Conservation (phyloP, 2,797 vertebrate species). For the Leptoclinus maculatus region DNA sequence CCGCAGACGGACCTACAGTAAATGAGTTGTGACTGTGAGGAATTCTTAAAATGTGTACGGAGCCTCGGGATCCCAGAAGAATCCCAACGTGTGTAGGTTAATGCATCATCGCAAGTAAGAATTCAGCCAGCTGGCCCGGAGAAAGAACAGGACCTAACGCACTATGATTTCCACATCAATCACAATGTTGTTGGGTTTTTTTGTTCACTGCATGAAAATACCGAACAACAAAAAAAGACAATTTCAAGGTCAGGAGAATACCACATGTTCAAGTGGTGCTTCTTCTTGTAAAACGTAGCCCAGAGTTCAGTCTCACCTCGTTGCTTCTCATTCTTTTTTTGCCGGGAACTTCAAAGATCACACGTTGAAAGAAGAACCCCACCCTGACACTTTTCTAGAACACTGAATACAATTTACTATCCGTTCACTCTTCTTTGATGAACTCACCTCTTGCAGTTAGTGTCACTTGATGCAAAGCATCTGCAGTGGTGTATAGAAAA, state of each 20-base stretch:
- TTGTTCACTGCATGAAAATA: background rate
- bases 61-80: background rate
- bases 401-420: constrained; percentile 3
- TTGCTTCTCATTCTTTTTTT: constrained; percentile 9
- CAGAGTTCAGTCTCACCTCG: constrained; percentile 1
- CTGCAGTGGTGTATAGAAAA: background rate
- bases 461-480: background rate
- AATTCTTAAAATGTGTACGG: background rate
- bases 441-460: constrained; percentile 4
- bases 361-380: background rate
- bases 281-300: background rate
- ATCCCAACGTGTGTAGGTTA: background rate
- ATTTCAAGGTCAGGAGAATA: constrained; percentile 13
- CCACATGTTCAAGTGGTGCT: background rate
- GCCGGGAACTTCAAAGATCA: constrained; percentile 6
- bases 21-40: background rate
- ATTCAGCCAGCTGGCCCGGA: background rate
- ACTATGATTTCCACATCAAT: background rate
- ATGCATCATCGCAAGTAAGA: background rate
- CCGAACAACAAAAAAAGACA: background rate
- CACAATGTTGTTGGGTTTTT: background rate
- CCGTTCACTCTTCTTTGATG: background rate
- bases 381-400: background rate
- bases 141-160: background rate
- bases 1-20: background rate